phyloP scores from a whole-genome alignment of 1,140 invertebrate genomes.

The Pogonomyrmex californicus region DNA sequence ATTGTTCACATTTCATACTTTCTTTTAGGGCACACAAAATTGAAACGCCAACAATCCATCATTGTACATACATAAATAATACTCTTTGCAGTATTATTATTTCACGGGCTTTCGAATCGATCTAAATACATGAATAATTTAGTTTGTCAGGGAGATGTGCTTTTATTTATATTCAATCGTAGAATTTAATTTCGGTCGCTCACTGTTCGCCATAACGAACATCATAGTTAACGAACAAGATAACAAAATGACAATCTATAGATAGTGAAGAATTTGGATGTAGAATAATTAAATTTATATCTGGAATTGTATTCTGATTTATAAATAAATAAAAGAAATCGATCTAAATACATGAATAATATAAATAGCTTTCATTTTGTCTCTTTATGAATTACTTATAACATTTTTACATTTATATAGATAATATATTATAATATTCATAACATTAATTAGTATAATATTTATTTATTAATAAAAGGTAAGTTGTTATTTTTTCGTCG shows the following conservation, averaged over 20 bases:
- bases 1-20: slow-evolving; percentile 15
- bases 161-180: slow-evolving; percentile 26
- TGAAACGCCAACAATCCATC: background rate
- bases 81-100: background rate
- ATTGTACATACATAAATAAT: slow-evolving; percentile 44
- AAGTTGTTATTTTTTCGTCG: background rate
- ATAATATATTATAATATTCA: background rate
- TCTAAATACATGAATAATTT: background rate
- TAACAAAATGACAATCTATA: background rate
- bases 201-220: background rate
- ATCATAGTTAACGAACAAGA: slow-evolving; percentile 1
- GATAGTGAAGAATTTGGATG: background rate
- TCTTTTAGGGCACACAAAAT: slow-evolving; percentile 6
- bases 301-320: background rate
- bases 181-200: background rate
- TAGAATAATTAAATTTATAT: background rate
- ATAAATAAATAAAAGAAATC: background rate
- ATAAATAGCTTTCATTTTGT: background rate
- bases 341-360: background rate
- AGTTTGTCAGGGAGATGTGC: background rate
- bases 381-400: background rate
- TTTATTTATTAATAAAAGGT: background rate
- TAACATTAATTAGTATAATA: background rate
- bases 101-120: background rate
- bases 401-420: slow-evolving; percentile 10